Evolutionary conservation across 2,888 invertebrate genomes (phyloP), one percentile per base, ranked within the genome.

Genomic region (Nasonovia ribisnigri): DNA sequence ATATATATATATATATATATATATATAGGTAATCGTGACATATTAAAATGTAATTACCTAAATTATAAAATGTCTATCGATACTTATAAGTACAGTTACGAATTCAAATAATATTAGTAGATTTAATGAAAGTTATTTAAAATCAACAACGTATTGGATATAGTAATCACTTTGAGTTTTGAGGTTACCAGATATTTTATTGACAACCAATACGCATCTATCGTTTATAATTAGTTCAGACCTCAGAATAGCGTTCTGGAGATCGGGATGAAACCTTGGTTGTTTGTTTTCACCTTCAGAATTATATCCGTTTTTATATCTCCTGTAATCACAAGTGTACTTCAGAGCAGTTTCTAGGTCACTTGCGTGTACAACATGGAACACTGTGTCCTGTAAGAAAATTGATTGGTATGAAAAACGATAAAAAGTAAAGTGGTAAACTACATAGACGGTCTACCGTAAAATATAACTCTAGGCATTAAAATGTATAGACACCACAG

Each of bases 161-260:
- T 90, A 90, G 51, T 90, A 90, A 36, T 90, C 90, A 48, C 90
- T 67, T 24, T 90, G 90, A 24, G 90, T 90, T 11, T 77, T 43
- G 10, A 36, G 48, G 29, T 3, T 1, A 20, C 77, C 67, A 36
- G 48, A 20, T 36, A 90, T 48, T 46, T 48, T 90, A 77, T 24
- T 77, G 24, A 90, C 13, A 20, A 90, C 48, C 26, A 90, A 48
- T 8, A 90, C n/a, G 77, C 77, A 60, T 2, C 2, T n/a, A 42
- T 57, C 24, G 4, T 57, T 26, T 67, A 10, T 46, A 4, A 8
- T 26, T 60, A 1, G 26, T 60, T 16, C 5, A 57, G 26, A 2
- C 26, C 0, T 16, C 4, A 0, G 10, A 57, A 57, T 10, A 60
- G 43, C 43, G 4, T 8, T 26, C 5, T 67, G 24, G 43, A n/a